Evolutionary conservation across 2,888 invertebrate species (phyloP), one percentile per base, ranked within the genome.

Genomic region (Trachelus stipa): DNA sequence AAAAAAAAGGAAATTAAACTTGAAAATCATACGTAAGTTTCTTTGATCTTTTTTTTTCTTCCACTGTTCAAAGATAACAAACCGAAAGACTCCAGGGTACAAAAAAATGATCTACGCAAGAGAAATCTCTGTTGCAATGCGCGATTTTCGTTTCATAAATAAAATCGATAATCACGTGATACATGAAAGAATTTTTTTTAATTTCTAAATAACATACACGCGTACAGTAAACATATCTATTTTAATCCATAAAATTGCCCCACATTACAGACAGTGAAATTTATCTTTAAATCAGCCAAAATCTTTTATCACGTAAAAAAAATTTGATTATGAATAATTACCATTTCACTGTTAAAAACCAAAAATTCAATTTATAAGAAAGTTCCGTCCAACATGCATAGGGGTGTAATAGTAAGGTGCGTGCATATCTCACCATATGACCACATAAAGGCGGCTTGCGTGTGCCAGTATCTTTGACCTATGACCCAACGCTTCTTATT

Each of bases 391-490:
- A 23, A 23, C 23, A 56, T 56, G 9, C 56, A 9, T 56, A 56
- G 23, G 56, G 56, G 56, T 23, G 9, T 56, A 23, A 56, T 56
- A 56, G 56, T 56, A 56, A 56, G 56, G 56, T 15, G 56, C 23
- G 56, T 31, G 71, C 15, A 68, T 73, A 37, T 73, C 82, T 73
- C 83, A 73, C 79, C 77, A 77, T 68, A 23, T 56, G 77, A 84
- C 85, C 81, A 84, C 76, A 84, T 84, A 85, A 82, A 87, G 84
- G 82, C 83, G 83, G 86, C 84, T 88, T 88, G 89, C 89, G 89
- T 89, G 89, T 85, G 88, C 86, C 88, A 85, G 87, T 88, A 88
- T 88, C 88, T 86, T 82, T 79, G 87, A 87, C 86, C 88, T 85
- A 79, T 79, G 88, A 87, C 86, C 86, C 79, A 68, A 80, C 82